Base-by-base conservation (phyloP, 2,888 invertebrate species). In the Iselma pallidipennis region DNA sequence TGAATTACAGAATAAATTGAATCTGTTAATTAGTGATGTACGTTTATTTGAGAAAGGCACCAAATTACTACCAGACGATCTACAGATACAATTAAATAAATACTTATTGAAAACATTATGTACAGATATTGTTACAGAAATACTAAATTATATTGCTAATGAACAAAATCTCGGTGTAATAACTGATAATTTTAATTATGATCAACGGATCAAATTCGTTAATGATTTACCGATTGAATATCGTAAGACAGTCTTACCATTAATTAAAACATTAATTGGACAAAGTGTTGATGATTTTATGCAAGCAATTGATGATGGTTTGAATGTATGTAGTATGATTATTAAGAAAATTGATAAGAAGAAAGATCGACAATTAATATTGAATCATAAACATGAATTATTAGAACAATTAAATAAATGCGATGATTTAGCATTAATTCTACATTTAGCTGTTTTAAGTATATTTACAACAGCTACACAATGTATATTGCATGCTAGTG, bases 291-390 rank as follows among this genome's bases (percentile, higher is more conserved):
- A 96, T 57, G 89, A 91, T 4, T 96, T 96, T 79, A 86, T 92
- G 70, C 84, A 85, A 69, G 85, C 88, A n/a, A 83, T 91, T 42
- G 95, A 96, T 73, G 80, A 85, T 1, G 88, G 90, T 50, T 82
- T 96, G 69, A 82, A 86, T 16, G 83, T 86, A 53, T 91, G 91
- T 77, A 89, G 90, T 62, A 89, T 95, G 87, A 90, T 92, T 69
- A 81, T 95, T 65, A 93, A 91, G 75, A 96, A 96, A 81, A 85
- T 90, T 65, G 96, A 97, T 78, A 96, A 95, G 80, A 96, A 95
- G 78, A 94, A 93, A 77, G 90, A 92, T 78, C 87, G 94, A 66
- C 85, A 89, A 37, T 80, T 93, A 25, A 86, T 95, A 65, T 84
- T 90, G 61, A 89, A 89, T 66, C 95, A 96, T 76, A 89, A 92